These are phyloP conservation scores for Triplophysa tibetana DNA, from an alignment of 2,113 vertebrate genomes.

Conservation along the genomic window DNA sequence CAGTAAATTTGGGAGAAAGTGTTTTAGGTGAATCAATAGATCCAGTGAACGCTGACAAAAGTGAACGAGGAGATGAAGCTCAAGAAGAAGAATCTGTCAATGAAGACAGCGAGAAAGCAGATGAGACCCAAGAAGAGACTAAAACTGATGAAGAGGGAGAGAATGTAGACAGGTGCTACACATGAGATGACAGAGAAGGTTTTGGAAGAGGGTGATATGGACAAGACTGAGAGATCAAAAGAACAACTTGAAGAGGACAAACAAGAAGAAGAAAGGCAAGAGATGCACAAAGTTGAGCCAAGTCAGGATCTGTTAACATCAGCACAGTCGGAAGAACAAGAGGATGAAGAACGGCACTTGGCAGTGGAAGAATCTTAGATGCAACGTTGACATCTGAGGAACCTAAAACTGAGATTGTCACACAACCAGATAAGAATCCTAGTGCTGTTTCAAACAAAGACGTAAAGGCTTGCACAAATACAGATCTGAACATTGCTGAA, in stretches of 20 bases:
- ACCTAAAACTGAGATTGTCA: conserved; percentile 6
- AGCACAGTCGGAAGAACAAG: background rate
- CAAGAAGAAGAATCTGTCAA: background rate
- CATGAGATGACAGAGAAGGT: background rate
- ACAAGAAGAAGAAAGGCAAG: conserved; percentile 20
- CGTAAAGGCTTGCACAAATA: background rate
- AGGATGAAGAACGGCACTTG: background rate
- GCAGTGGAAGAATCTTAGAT: no score
- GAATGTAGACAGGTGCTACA: background rate
- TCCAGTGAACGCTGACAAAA: background rate
- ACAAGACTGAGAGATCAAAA: conserved; percentile 6
- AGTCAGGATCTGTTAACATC: background rate
- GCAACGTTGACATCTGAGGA: conserved; percentile 14
- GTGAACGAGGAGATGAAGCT: background rate
- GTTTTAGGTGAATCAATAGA: background rate
- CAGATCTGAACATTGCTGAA: background rate
- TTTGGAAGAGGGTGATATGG: background rate
- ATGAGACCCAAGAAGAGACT: background rate
- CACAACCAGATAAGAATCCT: conserved; percentile 45
- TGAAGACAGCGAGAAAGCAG: background rate
- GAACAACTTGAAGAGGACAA: background rate
- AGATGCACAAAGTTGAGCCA: background rate
- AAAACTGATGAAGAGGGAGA: background rate
- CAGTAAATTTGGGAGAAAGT: background rate
- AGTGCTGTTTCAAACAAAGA: conserved; percentile 6